Percentiles rank a stretch among this genome's conserved stretches.
These are phyloP conservation scores for Acropora tenuis DNA, from an alignment of 64 coral and sea anemone species.

Conservation along the genomic window DNA sequence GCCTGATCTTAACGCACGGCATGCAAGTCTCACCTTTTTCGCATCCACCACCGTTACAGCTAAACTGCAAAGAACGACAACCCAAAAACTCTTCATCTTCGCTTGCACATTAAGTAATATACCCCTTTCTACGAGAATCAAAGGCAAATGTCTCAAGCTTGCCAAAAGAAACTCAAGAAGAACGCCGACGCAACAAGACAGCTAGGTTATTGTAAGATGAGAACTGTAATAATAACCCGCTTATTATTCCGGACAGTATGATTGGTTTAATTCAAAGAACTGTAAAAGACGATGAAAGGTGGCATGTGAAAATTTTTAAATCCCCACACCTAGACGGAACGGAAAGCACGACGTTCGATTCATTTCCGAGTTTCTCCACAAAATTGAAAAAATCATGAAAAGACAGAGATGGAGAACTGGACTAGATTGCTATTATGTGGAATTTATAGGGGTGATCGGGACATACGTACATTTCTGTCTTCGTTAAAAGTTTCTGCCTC, in stretches of 20 bases:
- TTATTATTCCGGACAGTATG: background rate
- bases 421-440: too few species aligned
- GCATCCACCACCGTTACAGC: constrained; percentile 32
- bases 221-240: background rate
- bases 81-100: constrained; percentile 27
- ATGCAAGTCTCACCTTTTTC: constrained; percentile 38
- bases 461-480: too few species aligned
- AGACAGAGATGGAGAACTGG: too few species aligned
- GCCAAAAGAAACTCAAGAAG: background rate
- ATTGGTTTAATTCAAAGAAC: background rate
- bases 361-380: background rate
- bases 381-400: too few species aligned
- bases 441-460: too few species aligned
- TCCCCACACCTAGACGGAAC: constrained; percentile 5
- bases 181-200: background rate
- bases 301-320: background rate
- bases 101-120: background rate
- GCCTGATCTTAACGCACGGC: background rate
- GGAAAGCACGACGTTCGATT: background rate
- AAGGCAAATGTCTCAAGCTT: too few species aligned
- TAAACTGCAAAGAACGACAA: constrained; percentile 19
- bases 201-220: too few species aligned
- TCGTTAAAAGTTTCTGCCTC: too few species aligned
- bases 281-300: background rate
- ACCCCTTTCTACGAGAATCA: background rate